Conservation (phyloP, 1,140 invertebrate genomes). For the Adelges cooleyi region DNA sequence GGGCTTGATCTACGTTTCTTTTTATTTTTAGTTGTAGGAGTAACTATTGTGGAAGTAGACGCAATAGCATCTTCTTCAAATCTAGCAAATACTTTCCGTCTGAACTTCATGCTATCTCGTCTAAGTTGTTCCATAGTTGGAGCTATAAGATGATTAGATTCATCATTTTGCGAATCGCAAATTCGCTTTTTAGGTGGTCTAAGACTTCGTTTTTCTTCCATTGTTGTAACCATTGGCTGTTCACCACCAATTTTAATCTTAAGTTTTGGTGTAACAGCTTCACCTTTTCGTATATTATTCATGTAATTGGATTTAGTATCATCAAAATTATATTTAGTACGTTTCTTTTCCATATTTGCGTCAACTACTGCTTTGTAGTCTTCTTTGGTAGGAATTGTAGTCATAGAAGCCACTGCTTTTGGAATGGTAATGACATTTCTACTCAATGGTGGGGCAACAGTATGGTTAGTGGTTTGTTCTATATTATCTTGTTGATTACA, state of each 20-base stretch:
- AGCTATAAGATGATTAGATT: constrained; percentile 38
- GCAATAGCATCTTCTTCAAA: constrained; percentile 54
- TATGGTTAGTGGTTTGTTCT: constrained; percentile 36
- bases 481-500: constrained; percentile 74
- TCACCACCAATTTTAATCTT: constrained; percentile 65
- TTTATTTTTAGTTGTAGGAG: constrained; percentile 23
- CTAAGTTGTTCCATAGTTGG: constrained; percentile 64
- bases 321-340: constrained; percentile 37
- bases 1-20: constrained; percentile 30
- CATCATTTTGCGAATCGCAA: constrained; percentile 37
- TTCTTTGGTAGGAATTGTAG: constrained; percentile 66
- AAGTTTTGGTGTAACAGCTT: constrained; percentile 50
- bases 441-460: constrained; percentile 48
- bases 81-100: constrained; percentile 68
- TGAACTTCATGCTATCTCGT: constrained; percentile 74
- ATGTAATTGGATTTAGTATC: constrained; percentile 4
- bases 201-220: constrained; percentile 45
- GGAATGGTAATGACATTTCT: constrained; percentile 69
- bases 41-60: constrained; percentile 33
- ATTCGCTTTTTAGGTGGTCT: constrained; percentile 70
- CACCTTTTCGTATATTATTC: constrained; percentile 11
- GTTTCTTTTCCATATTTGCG: constrained; percentile 57
- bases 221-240: constrained; percentile 33
- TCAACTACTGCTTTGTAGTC: constrained; percentile 60
- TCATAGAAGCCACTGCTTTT: constrained; percentile 76